These are phyloP conservation scores for Rhinopomastus cyanomelas DNA, from an alignment of 2,113 vertebrate genomes.

Conservation along the genomic window DNA sequence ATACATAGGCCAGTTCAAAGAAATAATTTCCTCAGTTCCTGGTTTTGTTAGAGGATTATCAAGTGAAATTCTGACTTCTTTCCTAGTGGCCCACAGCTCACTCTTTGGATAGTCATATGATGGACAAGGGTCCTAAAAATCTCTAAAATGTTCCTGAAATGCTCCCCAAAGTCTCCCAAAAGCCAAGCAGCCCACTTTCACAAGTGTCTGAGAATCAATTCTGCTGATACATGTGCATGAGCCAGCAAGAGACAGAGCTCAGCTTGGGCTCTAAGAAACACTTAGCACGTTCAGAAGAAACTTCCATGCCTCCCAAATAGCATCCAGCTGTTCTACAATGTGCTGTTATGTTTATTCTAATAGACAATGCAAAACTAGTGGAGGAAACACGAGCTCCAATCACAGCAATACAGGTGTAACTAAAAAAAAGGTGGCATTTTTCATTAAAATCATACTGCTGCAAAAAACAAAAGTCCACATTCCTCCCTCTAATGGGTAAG, in stretches of 20 bases:
- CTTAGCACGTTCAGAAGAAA: background rate
- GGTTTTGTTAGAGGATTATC: background rate
- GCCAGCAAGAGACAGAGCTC: background rate
- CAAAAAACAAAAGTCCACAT: background rate
- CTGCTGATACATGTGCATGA: rapidly evolving
- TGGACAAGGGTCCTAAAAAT: background rate
- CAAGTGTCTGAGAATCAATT: rapidly evolving
- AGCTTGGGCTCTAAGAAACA: background rate
- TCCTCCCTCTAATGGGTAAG: background rate
- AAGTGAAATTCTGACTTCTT: background rate
- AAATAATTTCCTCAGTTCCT: background rate
- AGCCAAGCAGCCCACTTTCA: background rate
- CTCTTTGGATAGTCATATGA: background rate
- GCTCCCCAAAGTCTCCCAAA: no score
- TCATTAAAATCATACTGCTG: background rate
- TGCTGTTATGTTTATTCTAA: background rate
- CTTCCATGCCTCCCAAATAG: background rate
- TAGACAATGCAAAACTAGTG: background rate
- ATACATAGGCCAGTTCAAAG: background rate
- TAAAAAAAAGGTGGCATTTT: background rate
- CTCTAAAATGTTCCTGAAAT: background rate
- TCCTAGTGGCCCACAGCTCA: background rate
- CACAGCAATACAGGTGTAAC: background rate
- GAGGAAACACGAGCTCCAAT: background rate
- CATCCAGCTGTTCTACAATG: background rate